Base-by-base conservation (phyloP, 2,888 invertebrate species). In the Noctua fimbriata region DNA sequence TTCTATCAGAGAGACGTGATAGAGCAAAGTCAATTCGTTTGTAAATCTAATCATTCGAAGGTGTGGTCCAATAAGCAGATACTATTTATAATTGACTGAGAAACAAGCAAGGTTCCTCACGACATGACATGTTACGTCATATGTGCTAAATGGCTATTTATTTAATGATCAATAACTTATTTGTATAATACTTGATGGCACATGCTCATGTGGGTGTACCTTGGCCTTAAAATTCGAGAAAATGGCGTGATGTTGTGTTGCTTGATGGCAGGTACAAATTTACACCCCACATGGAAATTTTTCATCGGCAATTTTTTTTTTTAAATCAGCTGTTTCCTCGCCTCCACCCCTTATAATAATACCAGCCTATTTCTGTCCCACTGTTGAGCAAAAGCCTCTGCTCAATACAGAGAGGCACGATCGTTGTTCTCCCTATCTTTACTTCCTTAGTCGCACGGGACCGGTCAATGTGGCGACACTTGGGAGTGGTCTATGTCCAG, bases 21-120 rank as follows among this genome's bases (percentile, higher is more conserved):
- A 78, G 36, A 66, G 28, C 71, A 65, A 24, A 24, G 32, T 32
- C 69, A 52, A 81, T 72, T 78, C 63, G 24, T 69, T 69, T n/a
- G 1, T 6, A 60, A 79, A 65, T 36, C 3, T 52, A 65, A 44
- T 52, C 41, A 67, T n/a, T 16, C 18, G 7, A 41, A 81, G 75
- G 81, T 81, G 55, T 69, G 81, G 75, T 66, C 69, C 21, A 69
- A 69, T 36, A 73, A 24, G 6, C 24, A 65, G 41, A 52, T 58
- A 65, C 21, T n/a, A 12, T 69, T 60, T 63, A 75, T 71, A 55
- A 55, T 65, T 63, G 47, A 55, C 16, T 69, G 60, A 52, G 69
- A 21, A 47, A 47, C 49, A 76, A 41, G 9, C 70, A 44, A 76
- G 70, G 60, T 67, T 28, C 32, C n/a, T 70, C 70, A 76, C 81